These are phyloP conservation scores for Diaprepes abbreviatus DNA, from an alignment of 2,888 invertebrate genomes.

Conservation along the genomic window DNA sequence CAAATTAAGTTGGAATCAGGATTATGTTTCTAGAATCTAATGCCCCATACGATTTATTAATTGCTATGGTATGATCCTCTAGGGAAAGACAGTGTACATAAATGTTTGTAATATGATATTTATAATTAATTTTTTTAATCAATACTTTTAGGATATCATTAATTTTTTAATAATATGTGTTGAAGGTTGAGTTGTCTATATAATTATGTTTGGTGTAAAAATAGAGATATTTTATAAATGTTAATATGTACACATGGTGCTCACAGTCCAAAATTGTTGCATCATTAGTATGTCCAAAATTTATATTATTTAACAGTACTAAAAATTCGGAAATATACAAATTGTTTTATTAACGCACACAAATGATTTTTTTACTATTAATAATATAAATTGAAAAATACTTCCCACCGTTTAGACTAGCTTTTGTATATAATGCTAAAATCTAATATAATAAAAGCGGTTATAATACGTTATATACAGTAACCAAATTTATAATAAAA, in stretches of 20 bases:
- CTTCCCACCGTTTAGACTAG: neutral
- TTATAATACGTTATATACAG: no score
- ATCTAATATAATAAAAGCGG: no score
- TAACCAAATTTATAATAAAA: no score
- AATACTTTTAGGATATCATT: neutral
- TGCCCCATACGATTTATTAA: neutral
- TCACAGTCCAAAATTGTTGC: neutral
- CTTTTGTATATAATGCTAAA: slow-evolving; percentile 1
- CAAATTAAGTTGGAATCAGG: no score
- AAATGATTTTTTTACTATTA: neutral
- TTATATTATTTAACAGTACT: neutral
- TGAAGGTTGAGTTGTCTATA: neutral
- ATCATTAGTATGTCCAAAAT: neutral
- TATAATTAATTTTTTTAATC: neutral
- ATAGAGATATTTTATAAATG: neutral
- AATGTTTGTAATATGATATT: neutral
- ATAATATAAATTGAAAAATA: neutral
- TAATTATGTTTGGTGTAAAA: neutral
- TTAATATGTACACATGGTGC: neutral
- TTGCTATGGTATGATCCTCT: neutral
- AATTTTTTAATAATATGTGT: neutral
- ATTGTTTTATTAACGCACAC: neutral
- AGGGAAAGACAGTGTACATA: slow-evolving; percentile 1
- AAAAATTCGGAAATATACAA: neutral
- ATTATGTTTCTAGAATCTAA: no score